Evolutionary conservation across 2,113 vertebrate genomes (phyloP).

Genomic region (Miniopterus natalensis): DNA sequence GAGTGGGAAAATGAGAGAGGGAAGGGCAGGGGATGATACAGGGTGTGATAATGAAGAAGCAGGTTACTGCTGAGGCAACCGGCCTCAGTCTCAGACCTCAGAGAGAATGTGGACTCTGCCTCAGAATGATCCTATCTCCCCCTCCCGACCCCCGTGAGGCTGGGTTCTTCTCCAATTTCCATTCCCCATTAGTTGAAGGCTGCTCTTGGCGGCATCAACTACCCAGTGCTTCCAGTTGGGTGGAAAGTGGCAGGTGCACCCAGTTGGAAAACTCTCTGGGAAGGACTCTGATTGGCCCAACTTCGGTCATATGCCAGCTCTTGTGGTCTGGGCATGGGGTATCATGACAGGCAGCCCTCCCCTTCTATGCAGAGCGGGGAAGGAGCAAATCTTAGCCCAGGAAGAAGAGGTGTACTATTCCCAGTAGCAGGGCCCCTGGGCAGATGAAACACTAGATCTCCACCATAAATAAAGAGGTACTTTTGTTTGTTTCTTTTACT

Average conservation of each 20-base stretch:
- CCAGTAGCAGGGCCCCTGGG: background rate
- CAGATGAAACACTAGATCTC: background rate
- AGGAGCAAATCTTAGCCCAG: background rate
- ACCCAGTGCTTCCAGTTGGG: background rate
- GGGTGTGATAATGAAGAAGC: background rate
- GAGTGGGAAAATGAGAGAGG: background rate
- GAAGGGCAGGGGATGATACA: background rate
- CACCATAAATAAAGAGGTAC: background rate
- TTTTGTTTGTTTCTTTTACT: slow-evolving; percentile 46
- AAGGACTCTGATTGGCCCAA: background rate
- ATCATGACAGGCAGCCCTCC: background rate
- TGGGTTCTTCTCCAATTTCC: background rate
- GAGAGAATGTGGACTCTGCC: background rate
- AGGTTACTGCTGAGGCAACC: background rate
- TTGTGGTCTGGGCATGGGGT: accelerated
- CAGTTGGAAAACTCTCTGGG: background rate
- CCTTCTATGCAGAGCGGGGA: background rate
- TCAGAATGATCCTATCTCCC: background rate
- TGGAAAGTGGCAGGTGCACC: background rate
- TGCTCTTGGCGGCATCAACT: background rate
- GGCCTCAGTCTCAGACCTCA: background rate
- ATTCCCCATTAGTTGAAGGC: background rate
- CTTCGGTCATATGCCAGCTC: background rate
- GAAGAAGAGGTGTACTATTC: background rate
- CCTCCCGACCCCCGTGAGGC: background rate